These are phyloP conservation scores for Aplidium turbinatum DNA, from an alignment of 23 tunicate species.

Conservation along the genomic window DNA sequence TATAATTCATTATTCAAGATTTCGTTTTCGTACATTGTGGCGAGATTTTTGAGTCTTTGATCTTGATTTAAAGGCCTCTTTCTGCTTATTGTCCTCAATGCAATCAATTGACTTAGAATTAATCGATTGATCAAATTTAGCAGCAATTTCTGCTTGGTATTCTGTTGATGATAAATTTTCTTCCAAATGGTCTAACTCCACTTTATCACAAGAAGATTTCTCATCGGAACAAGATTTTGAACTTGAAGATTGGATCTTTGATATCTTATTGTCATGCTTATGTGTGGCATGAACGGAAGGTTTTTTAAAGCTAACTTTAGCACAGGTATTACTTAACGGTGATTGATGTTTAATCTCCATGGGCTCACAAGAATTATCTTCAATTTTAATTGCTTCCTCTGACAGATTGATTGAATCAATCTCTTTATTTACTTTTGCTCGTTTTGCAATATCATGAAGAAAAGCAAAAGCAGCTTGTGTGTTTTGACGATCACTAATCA, in stretches of 20 bases:
- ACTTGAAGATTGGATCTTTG: neutral
- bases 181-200: conserved; percentile 41
- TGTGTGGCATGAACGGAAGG: conserved; percentile 9
- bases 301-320: conserved; percentile 21
- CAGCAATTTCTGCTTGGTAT: conserved; percentile 43
- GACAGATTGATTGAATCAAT: neutral
- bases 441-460: conserved; percentile 35
- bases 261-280: conserved; percentile 37
- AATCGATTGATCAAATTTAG: conserved; percentile 32
- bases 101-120: too few relatives aligned
- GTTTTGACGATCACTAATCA: conserved; percentile 41
- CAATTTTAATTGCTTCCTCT: too few relatives aligned
- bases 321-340: neutral
- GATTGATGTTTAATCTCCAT: neutral
- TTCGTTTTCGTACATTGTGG: too few relatives aligned
- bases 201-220: conserved; percentile 24
- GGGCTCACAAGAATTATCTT: too few relatives aligned
- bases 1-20: too few relatives aligned
- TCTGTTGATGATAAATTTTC: conserved; percentile 40
- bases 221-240: neutral
- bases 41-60: too few relatives aligned
- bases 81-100: too few relatives aligned
- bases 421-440: conserved; percentile 4
- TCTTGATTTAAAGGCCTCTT: too few relatives aligned
- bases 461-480: conserved; percentile 60